phyloP scores from a whole-genome alignment of 2,888 invertebrate genomes.

The Drosophila atripex region DNA sequence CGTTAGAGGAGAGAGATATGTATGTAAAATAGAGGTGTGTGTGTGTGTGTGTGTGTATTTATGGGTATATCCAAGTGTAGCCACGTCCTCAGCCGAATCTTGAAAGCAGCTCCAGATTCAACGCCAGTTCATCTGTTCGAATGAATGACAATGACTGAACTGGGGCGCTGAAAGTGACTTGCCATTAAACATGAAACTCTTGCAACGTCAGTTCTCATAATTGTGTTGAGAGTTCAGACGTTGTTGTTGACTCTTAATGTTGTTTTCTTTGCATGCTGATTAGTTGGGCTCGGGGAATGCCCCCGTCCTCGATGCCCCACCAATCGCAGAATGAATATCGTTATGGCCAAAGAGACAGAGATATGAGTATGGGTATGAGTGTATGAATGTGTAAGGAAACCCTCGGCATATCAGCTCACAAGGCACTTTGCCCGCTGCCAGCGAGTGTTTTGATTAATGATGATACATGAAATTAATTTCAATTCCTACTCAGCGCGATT shows the following conservation, averaged over 20 bases:
- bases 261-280: conserved; percentile 80
- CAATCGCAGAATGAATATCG: conserved; percentile 75
- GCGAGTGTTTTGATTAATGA: conserved; percentile 83
- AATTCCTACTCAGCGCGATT: conserved; percentile 80
- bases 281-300: conserved; percentile 74
- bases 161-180: conserved; percentile 79
- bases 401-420: conserved; percentile 42
- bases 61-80: conserved; percentile 1
- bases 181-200: conserved; percentile 77
- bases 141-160: conserved; percentile 69
- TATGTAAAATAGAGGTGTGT: not conserved
- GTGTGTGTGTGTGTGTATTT: not conserved
- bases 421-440: conserved; percentile 56
- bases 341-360: conserved; percentile 47
- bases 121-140: conserved; percentile 30
- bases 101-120: conserved; percentile 23
- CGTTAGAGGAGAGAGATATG: conserved; percentile 53
- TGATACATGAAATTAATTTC: conserved; percentile 83
- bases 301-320: conserved; percentile 33
- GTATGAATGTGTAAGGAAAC: conserved; percentile 47
- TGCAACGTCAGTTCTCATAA: conserved; percentile 79
- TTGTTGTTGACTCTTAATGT: conserved; percentile 78
- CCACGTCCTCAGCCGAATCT: conserved; percentile 6
- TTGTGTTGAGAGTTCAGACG: conserved; percentile 77
- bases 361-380: conserved; percentile 20